Evolutionary conservation across 2,113 vertebrate genomes (phyloP).

Genomic region (Megalops atlanticus): DNA sequence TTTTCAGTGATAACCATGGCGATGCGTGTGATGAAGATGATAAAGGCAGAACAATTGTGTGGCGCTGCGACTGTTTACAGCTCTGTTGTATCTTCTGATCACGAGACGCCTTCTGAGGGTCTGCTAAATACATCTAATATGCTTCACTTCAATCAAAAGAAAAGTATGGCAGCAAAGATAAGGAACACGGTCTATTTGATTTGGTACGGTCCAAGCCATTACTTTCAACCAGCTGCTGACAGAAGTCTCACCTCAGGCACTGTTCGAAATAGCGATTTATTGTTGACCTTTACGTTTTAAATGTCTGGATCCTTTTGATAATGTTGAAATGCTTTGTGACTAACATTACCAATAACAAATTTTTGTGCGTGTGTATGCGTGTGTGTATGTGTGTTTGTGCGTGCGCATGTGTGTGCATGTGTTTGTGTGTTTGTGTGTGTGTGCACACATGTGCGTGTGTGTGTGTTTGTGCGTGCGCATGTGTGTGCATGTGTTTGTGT

Average conservation of each 20-base stretch:
- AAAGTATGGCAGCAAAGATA: conserved; percentile 37
- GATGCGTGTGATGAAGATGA: too few relatives aligned
- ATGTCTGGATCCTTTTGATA: conserved; percentile 45
- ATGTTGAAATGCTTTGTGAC: conserved; percentile 8
- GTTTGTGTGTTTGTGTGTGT: too few relatives aligned
- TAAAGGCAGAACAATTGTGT: conserved; percentile 14
- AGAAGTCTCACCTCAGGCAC: conserved; percentile 39
- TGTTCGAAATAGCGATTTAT: conserved; percentile 41
- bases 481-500: too few relatives aligned
- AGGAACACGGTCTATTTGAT: conserved; percentile 19
- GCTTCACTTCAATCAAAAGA: conserved; percentile 15
- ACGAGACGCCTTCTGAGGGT: conserved; percentile 13
- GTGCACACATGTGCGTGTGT: too few relatives aligned
- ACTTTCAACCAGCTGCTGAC: conserved; percentile 24
- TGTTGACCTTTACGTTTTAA: conserved; percentile 52
- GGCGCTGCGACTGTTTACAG: background rate
- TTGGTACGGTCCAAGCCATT: conserved; percentile 22
- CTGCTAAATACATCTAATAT: conserved; percentile 18
- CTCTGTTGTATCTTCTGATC: conserved; percentile 30
- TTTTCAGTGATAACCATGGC: too few relatives aligned
- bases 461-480: too few relatives aligned
- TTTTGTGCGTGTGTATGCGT: background rate
- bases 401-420: conserved; percentile 3
- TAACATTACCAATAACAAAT: conserved; percentile 41
- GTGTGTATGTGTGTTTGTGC: background rate